phyloP scores from a whole-genome alignment of 2,113 vertebrate species.

The Syrrhaptes paradoxus region DNA sequence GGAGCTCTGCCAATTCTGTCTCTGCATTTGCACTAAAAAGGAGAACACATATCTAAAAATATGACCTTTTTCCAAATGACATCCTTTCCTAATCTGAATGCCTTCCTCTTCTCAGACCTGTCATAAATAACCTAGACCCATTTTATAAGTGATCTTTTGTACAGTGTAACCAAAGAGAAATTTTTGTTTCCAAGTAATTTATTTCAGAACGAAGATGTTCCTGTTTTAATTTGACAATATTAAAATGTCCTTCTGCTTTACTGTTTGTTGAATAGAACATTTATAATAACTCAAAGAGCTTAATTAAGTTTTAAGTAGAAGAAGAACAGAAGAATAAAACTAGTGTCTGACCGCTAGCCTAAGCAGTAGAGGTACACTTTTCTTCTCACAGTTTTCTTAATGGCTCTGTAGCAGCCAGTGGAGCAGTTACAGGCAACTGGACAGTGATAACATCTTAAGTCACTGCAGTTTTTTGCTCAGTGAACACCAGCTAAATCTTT shows the following conservation, averaged over 20 bases:
- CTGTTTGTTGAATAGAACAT: background rate
- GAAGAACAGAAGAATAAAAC: background rate
- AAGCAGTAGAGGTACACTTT: background rate
- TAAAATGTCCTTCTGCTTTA: background rate
- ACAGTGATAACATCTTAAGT: accelerated
- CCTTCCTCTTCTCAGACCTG: background rate
- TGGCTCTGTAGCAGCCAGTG: background rate
- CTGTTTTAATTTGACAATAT: background rate
- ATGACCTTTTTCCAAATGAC: background rate
- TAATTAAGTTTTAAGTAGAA: background rate
- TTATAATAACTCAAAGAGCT: background rate
- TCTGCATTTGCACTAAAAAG: background rate
- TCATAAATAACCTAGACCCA: background rate
- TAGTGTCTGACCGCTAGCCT: background rate
- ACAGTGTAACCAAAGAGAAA: background rate
- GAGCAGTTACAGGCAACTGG: background rate
- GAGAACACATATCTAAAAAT: background rate
- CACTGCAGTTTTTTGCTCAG: background rate
- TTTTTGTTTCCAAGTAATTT: background rate
- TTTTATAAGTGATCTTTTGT: background rate
- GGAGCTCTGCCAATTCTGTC: background rate
- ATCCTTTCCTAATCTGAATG: background rate
- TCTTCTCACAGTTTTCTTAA: background rate
- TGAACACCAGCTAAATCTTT: background rate
- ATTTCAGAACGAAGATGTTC: background rate